A percentile compares a stretch with the other conserved stretches of the same genome.
Evolutionary conservation across 2,113 vertebrate species (phyloP).

Genomic region (Xenopus laevis): DNA sequence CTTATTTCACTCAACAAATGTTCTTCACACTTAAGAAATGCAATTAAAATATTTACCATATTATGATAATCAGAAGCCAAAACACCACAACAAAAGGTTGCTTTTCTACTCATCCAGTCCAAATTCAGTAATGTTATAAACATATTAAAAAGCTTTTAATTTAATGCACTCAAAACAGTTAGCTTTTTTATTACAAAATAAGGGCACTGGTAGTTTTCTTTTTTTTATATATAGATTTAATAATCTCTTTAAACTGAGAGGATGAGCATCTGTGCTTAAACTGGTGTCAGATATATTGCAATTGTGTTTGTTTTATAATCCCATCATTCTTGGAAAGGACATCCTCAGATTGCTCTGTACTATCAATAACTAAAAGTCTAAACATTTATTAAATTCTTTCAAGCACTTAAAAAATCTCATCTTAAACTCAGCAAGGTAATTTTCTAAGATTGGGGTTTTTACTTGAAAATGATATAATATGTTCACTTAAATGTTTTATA

Average conservation of each 20-base stretch:
- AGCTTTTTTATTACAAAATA: slow-evolving; percentile 59
- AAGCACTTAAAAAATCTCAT: no score
- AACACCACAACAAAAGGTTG: slow-evolving; percentile 66
- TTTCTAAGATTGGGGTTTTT: no score
- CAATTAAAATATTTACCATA: slow-evolving; percentile 48
- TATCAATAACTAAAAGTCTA: no score
- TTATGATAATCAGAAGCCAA: slow-evolving; percentile 84
- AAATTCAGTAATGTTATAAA: slow-evolving; percentile 61
- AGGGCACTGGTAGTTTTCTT: slow-evolving; percentile 68
- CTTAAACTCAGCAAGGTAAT: no score
- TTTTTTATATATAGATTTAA: slow-evolving; percentile 64
- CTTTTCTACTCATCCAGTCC: slow-evolving; percentile 50
- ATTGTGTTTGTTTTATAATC: slow-evolving; percentile 58
- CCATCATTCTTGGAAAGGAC: slow-evolving; percentile 52
- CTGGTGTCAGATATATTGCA: slow-evolving; percentile 52
- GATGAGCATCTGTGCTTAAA: slow-evolving; percentile 61
- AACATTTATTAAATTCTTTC: no score
- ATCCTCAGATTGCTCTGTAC: neutral
- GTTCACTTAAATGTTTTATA: no score
- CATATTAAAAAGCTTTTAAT: slow-evolving; percentile 76
- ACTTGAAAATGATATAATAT: no score
- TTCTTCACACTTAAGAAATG: no score
- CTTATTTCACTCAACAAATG: no score
- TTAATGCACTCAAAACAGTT: slow-evolving; percentile 61
- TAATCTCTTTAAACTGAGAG: slow-evolving; percentile 76